Percentiles rank a stretch among this genome's conserved stretches.
phyloP scores from a whole-genome alignment of 2,797 vertebrate genomes.

The Sebastes umbrosus region DNA sequence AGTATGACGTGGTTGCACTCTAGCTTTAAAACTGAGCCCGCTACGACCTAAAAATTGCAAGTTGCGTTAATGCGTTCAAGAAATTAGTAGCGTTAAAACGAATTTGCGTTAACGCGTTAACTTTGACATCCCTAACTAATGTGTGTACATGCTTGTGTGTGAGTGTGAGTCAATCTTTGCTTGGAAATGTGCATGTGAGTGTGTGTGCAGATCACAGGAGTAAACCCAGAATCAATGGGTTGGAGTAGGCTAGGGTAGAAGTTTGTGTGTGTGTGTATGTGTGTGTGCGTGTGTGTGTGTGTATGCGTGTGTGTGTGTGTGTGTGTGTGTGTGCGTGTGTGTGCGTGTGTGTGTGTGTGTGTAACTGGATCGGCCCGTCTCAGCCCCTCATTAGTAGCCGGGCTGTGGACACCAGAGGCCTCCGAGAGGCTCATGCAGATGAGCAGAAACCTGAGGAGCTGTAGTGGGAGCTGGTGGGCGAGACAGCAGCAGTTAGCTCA shows the following conservation, averaged over 20 bases:
- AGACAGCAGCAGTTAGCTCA: constrained; percentile 53
- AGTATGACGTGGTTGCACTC: no score
- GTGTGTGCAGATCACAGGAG: background rate
- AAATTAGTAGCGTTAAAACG: no score
- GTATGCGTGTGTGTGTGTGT: constrained; percentile 6
- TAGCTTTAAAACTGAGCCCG: no score
- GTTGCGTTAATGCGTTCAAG: no score
- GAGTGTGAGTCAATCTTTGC: background rate
- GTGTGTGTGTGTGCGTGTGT: constrained; percentile 40
- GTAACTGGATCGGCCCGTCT: constrained; percentile 76
- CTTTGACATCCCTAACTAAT: no score
- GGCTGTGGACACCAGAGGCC: constrained; percentile 75
- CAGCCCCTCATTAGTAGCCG: constrained; percentile 78
- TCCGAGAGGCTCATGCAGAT: constrained; percentile 80
- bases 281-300: constrained; percentile 45
- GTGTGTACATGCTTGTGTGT: background rate
- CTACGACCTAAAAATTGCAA: no score
- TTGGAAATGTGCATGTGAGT: background rate
- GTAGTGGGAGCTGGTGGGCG: constrained; percentile 25
- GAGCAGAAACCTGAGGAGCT: constrained; percentile 82
- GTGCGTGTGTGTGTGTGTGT: constrained; percentile 55
- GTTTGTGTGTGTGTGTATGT: constrained; percentile 36
- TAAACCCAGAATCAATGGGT: background rate
- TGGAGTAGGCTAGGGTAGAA: background rate
- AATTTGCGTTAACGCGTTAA: no score